Base-by-base conservation (phyloP, 2,113 vertebrate species). In the Poeciliopsis retropinna region DNA sequence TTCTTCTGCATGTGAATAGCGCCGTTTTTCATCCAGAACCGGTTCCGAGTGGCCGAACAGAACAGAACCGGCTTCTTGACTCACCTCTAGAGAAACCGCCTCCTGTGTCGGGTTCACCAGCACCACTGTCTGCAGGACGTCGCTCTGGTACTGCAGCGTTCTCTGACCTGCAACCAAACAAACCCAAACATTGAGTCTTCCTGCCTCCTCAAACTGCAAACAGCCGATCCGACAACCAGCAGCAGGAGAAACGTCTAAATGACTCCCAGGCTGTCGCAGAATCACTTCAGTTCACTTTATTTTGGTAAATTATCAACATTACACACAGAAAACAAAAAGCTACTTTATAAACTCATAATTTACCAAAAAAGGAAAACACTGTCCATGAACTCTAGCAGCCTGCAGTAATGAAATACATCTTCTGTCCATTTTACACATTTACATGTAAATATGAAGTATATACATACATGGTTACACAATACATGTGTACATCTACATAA, bases 101-200 rank as follows among this genome's bases (percentile, higher is more conserved):
- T 96, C 93, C 87, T 94, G 94, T 79, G 94, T 95, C 67, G 97
- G 97, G 83, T 98, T 98, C 64, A 99, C 96, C 85, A 99, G 89
- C 87, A 98, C 95, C 80, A 96, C 93, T 0, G 96, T 97, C 82
- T 97, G 92, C 47, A 99, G 95, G 67, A 92, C 94, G 79, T 97
- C 95, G 81, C 96, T 98, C 83, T 91, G 95, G 86, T 98, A 96
- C 87, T 95, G 96, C 37, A 98, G 96, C 80, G 93, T 96, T 93
- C 96, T 95, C 91, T 98, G 97, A 88, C 97, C 97, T 99, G 81
- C 51, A 80, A 73, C 17, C 88, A 85, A 75, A 13, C 32, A 82
- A 60, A 73, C 22, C 39, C 0, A 11, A 11, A 61, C 15, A 15
- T 41, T 25, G 25, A 57, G 17, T 25, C 19, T 22, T 6, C 19